Conservation (phyloP, 1,140 invertebrate species). For the Lasaia peninsularis region DNA sequence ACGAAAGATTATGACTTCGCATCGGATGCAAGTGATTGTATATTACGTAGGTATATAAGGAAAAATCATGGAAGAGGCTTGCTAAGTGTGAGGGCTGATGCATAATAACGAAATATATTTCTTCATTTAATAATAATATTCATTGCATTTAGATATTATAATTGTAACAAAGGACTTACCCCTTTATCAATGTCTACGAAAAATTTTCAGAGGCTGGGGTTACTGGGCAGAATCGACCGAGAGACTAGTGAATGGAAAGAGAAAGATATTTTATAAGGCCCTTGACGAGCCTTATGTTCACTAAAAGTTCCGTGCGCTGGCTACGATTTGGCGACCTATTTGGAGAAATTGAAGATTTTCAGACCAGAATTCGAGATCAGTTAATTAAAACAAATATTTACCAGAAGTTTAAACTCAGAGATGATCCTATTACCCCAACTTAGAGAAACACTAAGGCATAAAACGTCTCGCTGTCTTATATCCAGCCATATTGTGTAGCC, state of each 20-base stretch:
- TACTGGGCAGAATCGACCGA: neutral
- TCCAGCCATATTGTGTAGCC: too few relatives aligned
- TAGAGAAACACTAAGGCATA: too few relatives aligned
- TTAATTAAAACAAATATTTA: too few relatives aligned
- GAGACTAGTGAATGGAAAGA: neutral
- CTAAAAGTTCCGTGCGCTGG: neutral
- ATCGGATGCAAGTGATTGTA: constrained; percentile 10
- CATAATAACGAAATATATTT: neutral
- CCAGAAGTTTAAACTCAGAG: too few relatives aligned
- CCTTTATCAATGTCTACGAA: neutral
- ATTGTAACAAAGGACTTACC: constrained; percentile 10
- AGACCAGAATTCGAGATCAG: too few relatives aligned
- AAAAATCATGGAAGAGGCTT: neutral
- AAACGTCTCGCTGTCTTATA: too few relatives aligned
- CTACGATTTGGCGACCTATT: too few relatives aligned
- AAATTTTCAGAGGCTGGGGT: constrained; percentile 3
- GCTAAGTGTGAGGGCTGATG: neutral
- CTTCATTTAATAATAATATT: neutral
- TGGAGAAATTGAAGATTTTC: too few relatives aligned
- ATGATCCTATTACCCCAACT: too few relatives aligned
- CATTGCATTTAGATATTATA: neutral
- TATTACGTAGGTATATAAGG: too few relatives aligned
- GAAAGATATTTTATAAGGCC: neutral
- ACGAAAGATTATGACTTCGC: neutral
- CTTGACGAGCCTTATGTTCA: neutral